phyloP scores from a whole-genome alignment of 2,113 vertebrate genomes.

The Urocitellus parryii region DNA sequence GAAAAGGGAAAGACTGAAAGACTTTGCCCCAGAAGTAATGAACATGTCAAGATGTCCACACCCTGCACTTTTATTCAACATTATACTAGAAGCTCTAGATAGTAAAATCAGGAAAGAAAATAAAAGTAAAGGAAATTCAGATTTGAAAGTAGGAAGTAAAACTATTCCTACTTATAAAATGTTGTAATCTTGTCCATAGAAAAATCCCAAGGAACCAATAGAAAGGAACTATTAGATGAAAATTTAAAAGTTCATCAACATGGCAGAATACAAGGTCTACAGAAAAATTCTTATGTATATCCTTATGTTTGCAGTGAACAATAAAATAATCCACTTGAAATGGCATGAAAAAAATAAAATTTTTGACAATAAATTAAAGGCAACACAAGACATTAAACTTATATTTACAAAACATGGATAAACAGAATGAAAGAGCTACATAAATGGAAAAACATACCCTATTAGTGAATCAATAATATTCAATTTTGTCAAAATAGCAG shows the following conservation, averaged over 20 bases:
- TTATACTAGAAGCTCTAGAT: neutral
- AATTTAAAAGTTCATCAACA: neutral
- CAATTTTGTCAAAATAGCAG: neutral
- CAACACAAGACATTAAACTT: neutral
- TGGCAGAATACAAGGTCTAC: neutral
- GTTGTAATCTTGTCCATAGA: rapidly evolving
- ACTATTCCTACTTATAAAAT: neutral
- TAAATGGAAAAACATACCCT: too few relatives aligned
- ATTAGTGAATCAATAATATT: neutral
- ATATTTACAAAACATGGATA: neutral
- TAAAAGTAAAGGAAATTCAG: neutral
- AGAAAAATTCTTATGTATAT: neutral
- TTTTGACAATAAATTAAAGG: neutral
- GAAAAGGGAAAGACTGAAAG: neutral
- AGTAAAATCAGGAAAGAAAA: too few relatives aligned
- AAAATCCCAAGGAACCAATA: neutral
- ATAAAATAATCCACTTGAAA: neutral
- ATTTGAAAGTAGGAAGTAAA: too few relatives aligned
- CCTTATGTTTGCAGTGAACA: neutral
- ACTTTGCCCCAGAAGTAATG: too few relatives aligned
- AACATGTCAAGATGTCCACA: neutral
- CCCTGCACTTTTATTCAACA: neutral
- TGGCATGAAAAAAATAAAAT: neutral
- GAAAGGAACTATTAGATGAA: neutral
- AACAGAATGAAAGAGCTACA: neutral